Evolutionary conservation across 1,140 invertebrate genomes (phyloP), one percentile per base, ranked within the genome.

Genomic region (Diachasma alloeum): DNA sequence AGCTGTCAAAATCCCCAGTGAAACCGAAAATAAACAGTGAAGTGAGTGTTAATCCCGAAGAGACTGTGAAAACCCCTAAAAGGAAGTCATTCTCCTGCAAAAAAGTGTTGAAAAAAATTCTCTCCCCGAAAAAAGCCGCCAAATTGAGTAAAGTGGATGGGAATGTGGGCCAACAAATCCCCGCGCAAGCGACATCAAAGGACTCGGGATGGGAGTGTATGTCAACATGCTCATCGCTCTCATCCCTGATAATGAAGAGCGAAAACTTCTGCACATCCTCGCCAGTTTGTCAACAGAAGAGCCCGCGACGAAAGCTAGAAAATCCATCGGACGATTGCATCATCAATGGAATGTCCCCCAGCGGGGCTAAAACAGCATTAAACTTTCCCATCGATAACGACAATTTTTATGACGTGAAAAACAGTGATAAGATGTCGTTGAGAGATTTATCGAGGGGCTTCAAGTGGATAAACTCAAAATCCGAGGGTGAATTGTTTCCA

Each of bases 211-310:
- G 53, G 53, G 72, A 63, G 15, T 17, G 37, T 17, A 26, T 24
- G 19, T 44, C 74, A 11, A n/a, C 13, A 22, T 44, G 24, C 13
- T 75, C 36, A 10, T 76, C 74, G 13, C 46, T 11, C 11, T 70
- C 66, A 19, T 76, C 74, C 2, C 8, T 76, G 8, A n/a, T 31
- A 19, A 56, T 76, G 6, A 5, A 0, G 0, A 24, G 37, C 26
- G 46, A 42, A 13, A 39, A 76, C 13, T 76, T 76, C 19, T 59
- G 15, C 1, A 70, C 74, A 22, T 76, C 74, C 5, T 76, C 74
- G 1, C 74, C 74, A 13, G 22, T 74, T 19, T 59, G 3, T 59
- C 53, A 59, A 59, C n/a, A 59, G 53, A 59, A 59, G 22, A 59
- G 13, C 15, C 66, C 24, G 36, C 37, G n/a, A 48, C 5, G 17